Conservation (phyloP, 2,797 vertebrate genomes). For the Artibeus jamaicensis region DNA sequence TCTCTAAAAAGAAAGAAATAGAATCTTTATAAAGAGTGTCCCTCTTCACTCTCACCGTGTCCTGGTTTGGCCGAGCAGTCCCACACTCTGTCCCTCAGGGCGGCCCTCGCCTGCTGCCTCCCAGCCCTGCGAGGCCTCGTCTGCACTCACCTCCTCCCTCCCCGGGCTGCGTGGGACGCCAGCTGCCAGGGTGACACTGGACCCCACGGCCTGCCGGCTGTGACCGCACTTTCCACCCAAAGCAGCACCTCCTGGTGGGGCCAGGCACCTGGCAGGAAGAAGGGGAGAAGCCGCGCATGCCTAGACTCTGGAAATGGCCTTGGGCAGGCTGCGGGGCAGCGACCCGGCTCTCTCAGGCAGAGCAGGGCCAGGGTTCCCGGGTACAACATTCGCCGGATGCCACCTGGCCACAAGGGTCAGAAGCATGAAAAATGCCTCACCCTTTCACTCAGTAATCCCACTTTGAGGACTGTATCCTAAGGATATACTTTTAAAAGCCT, state of each 20-base stretch:
- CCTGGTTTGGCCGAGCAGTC: not conserved
- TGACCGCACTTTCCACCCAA: not conserved
- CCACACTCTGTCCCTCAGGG: not conserved
- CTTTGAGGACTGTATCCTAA: not conserved
- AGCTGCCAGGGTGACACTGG: no score
- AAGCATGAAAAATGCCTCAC: not conserved
- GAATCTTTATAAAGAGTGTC: no score
- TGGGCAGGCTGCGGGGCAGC: not conserved
- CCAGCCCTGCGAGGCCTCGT: rapidly evolving
- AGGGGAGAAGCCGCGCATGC: rapidly evolving
- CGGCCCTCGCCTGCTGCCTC: not conserved
- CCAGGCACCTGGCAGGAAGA: no score
- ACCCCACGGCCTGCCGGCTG: not conserved
- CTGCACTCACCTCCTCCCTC: not conserved
- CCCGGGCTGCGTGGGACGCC: rapidly evolving
- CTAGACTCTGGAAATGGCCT: not conserved
- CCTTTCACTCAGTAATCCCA: not conserved
- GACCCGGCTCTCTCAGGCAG: not conserved
- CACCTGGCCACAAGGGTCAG: no score
- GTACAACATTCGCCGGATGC: rapidly evolving
- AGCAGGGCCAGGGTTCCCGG: not conserved
- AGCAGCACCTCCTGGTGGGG: not conserved
- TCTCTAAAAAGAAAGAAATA: no score
- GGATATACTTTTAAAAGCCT: not conserved
- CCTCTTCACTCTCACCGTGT: not conserved